A percentile compares a stretch with the other conserved stretches of the same genome.
These are phyloP conservation scores for Marcusenius ussheri DNA, from an alignment of 2,113 vertebrate genomes.

Conservation along the genomic window DNA sequence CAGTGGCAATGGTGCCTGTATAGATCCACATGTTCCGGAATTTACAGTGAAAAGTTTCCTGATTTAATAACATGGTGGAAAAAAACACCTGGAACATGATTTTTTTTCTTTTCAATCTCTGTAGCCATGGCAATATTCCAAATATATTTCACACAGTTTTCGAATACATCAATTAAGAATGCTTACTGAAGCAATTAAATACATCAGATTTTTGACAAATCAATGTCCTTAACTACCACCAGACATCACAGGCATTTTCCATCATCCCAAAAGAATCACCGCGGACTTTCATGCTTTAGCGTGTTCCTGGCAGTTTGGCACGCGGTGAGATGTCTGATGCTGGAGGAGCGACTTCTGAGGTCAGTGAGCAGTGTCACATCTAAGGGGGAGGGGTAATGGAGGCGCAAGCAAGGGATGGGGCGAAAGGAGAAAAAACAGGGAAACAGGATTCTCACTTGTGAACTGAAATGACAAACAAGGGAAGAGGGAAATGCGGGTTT, in stretches of 20 bases:
- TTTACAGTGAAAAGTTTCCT: not conserved
- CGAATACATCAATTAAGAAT: not conserved
- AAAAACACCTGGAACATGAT: not conserved
- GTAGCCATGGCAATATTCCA: not conserved
- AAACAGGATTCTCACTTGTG: not conserved
- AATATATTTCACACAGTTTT: not conserved
- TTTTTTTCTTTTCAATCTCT: not conserved
- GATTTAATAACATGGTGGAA: not conserved
- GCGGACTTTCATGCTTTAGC: not conserved
- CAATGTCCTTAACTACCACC: not conserved
- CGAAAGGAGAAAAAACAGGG: not conserved
- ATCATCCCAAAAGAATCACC: not conserved
- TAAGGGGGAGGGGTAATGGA: not conserved
- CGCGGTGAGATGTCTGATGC: not conserved
- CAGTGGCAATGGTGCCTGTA: not conserved
- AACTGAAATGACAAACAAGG: not conserved
- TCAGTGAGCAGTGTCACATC: not conserved
- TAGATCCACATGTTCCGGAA: not conserved
- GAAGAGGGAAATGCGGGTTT: not conserved
- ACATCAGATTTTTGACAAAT: not conserved
- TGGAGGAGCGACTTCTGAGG: not conserved
- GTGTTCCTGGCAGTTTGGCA: not conserved
- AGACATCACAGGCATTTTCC: not conserved
- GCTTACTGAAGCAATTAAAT: not conserved
- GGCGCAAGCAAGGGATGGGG: not conserved